phyloP scores from a whole-genome alignment of 2,797 vertebrate species.

The Kryptopterus vitreolus region DNA sequence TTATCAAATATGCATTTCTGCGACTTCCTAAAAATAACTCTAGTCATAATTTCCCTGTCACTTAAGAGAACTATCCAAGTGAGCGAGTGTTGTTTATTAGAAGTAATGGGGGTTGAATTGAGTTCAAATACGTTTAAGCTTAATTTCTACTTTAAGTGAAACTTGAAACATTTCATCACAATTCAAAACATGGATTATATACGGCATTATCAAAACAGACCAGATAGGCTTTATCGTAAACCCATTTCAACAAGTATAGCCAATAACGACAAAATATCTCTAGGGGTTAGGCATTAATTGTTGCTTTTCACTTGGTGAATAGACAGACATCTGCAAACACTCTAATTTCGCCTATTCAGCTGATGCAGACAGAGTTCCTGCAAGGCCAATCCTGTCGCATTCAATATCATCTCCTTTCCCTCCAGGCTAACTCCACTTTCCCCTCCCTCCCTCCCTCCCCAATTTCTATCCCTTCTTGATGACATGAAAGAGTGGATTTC shows the following conservation, averaged over 20 bases:
- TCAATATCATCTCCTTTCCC: constrained; percentile 48
- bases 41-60: neutral
- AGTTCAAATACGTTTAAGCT: no score
- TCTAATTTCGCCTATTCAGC: constrained; percentile 51
- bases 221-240: neutral
- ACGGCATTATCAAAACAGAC: no score
- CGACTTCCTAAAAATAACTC: neutral
- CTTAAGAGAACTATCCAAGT: neutral
- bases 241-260: neutral
- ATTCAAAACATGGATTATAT: no score
- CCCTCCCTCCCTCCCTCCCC: constrained; percentile 13
- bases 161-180: no score
- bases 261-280: neutral
- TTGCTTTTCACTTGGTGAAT: constrained; percentile 39
- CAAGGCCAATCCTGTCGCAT: constrained; percentile 46
- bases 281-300: constrained; percentile 34
- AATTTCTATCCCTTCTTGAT: constrained; percentile 55
- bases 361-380: constrained; percentile 52
- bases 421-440: constrained; percentile 41
- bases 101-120: neutral
- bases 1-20: neutral
- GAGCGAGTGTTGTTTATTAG: no score
- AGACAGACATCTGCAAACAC: constrained; percentile 52
- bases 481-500: constrained; percentile 54
- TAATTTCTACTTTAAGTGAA: no score